These are phyloP conservation scores for Myocastor coypus DNA, from an alignment of 2,113 vertebrate species.

Conservation along the genomic window DNA sequence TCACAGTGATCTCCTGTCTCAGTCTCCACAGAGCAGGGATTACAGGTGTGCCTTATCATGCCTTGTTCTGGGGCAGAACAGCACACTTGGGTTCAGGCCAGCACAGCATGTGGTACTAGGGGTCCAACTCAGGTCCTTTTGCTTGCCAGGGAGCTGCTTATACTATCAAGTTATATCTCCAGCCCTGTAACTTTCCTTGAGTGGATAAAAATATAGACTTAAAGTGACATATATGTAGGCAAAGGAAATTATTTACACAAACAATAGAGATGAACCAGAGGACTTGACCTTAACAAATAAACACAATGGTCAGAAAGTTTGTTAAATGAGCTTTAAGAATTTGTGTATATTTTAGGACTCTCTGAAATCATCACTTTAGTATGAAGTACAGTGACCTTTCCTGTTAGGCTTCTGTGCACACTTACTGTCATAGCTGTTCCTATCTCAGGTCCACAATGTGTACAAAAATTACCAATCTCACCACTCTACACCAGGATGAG, in stretches of 20 bases:
- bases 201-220: background rate
- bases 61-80: no score
- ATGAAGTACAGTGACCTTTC: background rate
- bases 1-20: no score
- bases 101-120: no score
- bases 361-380: background rate
- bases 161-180: no score
- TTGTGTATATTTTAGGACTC: background rate
- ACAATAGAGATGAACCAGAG: no score
- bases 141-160: no score
- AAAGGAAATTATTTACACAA: background rate
- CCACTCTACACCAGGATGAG: background rate
- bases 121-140: no score
- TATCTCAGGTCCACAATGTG: accelerated
- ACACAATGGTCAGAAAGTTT: background rate
- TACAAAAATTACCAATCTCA: no score
- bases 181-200: background rate
- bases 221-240: background rate
- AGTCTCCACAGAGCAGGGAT: no score
- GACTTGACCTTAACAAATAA: background rate
- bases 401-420: background rate
- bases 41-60: no score
- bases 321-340: background rate
- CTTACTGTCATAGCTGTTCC: accelerated
- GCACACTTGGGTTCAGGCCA: no score